Evolutionary conservation across 2,113 vertebrate genomes (phyloP).

Genomic region (Pimephales promelas): DNA sequence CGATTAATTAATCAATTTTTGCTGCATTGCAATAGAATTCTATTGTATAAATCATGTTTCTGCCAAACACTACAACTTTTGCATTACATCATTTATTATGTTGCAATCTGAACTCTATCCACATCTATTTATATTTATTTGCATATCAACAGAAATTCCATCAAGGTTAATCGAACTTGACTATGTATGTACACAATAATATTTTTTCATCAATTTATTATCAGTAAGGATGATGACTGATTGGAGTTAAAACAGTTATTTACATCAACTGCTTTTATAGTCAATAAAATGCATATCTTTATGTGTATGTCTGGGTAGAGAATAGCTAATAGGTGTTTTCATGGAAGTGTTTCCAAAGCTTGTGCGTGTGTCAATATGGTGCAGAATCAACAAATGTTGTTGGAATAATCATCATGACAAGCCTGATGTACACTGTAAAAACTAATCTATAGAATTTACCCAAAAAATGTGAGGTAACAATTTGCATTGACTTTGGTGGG

Average conservation of each 20-base stretch:
- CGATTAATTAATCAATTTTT: background rate
- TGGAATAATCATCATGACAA: conserved; percentile 51
- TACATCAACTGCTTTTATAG: background rate
- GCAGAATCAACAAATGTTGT: conserved; percentile 24
- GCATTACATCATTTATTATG: background rate
- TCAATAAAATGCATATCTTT: background rate
- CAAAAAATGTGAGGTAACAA: too few species aligned
- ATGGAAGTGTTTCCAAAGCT: background rate
- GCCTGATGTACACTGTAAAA: too few species aligned
- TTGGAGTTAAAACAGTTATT: background rate
- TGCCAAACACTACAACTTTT: background rate
- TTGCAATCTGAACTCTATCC: background rate
- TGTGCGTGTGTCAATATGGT: background rate
- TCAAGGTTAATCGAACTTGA: background rate
- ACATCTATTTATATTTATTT: background rate
- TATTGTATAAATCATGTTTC: background rate
- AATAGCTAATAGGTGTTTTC: background rate
- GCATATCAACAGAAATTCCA: background rate
- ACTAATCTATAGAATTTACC: too few species aligned
- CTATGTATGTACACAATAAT: background rate
- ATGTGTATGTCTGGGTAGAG: background rate
- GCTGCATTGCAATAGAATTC: background rate
- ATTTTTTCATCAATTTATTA: background rate
- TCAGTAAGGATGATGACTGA: background rate
- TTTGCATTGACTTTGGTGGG: too few species aligned